Conservation (phyloP, 1,140 invertebrate genomes). For the Lepidurus couesii region DNA sequence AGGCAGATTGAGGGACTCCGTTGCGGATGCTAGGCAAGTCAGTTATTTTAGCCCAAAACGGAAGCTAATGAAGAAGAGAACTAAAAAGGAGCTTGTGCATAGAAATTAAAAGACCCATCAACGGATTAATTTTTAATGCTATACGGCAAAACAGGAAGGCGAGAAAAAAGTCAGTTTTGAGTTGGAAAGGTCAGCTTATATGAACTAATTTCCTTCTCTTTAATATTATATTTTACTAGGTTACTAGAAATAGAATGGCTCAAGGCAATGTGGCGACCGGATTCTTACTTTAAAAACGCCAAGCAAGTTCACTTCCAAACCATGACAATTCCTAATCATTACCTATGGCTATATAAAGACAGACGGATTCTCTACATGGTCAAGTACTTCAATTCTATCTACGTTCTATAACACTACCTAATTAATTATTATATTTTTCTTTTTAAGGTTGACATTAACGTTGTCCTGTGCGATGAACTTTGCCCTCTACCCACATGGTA, state of each 20-base stretch:
- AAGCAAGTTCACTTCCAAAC: conserved; percentile 88
- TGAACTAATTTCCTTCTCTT: neutral
- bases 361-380: conserved; percentile 44
- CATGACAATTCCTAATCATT: conserved; percentile 86
- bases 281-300: conserved; percentile 52
- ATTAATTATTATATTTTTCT: conserved; percentile 39
- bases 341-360: conserved; percentile 43
- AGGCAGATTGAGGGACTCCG: neutral
- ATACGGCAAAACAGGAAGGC: neutral
- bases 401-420: neutral
- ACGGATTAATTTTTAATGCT: neutral
- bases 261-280: conserved; percentile 84
- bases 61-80: neutral
- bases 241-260: conserved; percentile 79
- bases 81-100: neutral
- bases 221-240: conserved; percentile 45
- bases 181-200: neutral
- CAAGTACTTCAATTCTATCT: conserved; percentile 40
- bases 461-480: conserved; percentile 88
- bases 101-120: neutral
- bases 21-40: neutral
- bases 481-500: conserved; percentile 75
- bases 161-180: too few relatives aligned
- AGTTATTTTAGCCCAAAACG: neutral
- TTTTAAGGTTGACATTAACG: conserved; percentile 61